Percentiles rank a stretch among this genome's conserved stretches.
These are phyloP conservation scores for Tenodera sinensis DNA, from an alignment of 2,888 invertebrate genomes.

Conservation along the genomic window DNA sequence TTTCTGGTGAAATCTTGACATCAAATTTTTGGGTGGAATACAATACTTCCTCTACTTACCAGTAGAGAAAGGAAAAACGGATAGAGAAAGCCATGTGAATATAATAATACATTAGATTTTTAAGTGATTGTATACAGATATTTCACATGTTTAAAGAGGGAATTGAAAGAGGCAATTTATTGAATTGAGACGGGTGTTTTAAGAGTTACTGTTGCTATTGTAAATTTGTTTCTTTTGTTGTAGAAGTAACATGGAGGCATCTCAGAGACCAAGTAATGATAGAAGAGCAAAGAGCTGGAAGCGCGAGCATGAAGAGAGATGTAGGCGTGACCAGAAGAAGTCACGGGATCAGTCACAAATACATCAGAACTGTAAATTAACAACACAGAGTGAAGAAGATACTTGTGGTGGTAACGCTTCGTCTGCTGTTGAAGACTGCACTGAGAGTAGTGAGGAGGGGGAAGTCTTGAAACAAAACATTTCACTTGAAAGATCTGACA, in stretches of 20 bases:
- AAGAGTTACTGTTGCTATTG: too few species aligned
- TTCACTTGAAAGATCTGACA: not conserved
- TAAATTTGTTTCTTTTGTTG: not conserved
- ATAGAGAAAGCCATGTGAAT: too few species aligned
- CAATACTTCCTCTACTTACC: too few species aligned
- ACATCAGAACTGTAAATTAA: not conserved
- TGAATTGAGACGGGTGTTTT: too few species aligned
- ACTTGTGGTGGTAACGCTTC: not conserved
- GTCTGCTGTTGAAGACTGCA: not conserved
- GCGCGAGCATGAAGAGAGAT: slow-evolving; percentile 27
- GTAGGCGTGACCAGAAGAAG: slow-evolving; percentile 10
- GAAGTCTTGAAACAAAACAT: not conserved
- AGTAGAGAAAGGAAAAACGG: too few species aligned
- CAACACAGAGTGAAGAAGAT: not conserved
- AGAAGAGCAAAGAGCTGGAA: slow-evolving; percentile 30
- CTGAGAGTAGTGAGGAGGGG: not conserved
- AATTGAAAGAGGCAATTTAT: too few species aligned
- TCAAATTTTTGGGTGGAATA: too few species aligned
- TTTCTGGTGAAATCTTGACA: too few species aligned
- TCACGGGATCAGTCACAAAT: not conserved
- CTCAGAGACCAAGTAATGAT: slow-evolving; percentile 13
- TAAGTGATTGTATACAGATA: too few species aligned
- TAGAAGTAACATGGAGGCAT: not conserved
- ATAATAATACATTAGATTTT: too few species aligned
- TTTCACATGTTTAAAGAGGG: too few species aligned